Conservation (phyloP, 2,113 vertebrate genomes). For the Micronycteris hirsuta region DNA sequence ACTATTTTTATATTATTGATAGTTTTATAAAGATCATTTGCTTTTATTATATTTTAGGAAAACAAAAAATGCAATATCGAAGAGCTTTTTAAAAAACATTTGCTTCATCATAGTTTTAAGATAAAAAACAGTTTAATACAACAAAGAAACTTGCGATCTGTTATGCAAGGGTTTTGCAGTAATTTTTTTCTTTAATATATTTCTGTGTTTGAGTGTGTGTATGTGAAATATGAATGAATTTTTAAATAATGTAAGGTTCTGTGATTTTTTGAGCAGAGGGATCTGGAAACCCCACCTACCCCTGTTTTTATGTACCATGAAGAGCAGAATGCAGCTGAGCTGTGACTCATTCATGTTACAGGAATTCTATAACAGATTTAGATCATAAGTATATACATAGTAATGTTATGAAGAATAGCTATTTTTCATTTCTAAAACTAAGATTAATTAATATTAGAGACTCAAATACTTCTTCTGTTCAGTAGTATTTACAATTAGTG, state of each 20-base stretch:
- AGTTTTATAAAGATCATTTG: background rate
- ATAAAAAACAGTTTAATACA: background rate
- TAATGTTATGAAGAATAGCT: background rate
- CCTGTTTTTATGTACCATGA: background rate
- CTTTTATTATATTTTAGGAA: background rate
- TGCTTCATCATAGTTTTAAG: background rate
- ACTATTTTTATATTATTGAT: background rate
- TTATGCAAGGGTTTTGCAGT: background rate
- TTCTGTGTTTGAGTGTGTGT: background rate
- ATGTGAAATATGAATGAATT: background rate
- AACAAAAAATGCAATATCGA: background rate
- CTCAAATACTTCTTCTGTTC: background rate
- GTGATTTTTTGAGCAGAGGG: background rate
- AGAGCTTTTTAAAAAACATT: background rate
- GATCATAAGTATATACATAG: background rate
- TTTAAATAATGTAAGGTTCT: background rate
- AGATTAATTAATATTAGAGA: background rate
- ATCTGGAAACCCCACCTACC: background rate
- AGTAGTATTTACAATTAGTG: background rate
- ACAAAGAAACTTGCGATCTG: background rate
- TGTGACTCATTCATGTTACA: background rate
- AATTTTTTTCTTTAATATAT: background rate
- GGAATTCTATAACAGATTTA: background rate
- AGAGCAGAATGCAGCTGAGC: background rate
- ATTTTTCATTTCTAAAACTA: background rate